These are phyloP conservation scores for Sinosuthora webbiana DNA, from an alignment of 2,113 vertebrate species.

Conservation along the genomic window DNA sequence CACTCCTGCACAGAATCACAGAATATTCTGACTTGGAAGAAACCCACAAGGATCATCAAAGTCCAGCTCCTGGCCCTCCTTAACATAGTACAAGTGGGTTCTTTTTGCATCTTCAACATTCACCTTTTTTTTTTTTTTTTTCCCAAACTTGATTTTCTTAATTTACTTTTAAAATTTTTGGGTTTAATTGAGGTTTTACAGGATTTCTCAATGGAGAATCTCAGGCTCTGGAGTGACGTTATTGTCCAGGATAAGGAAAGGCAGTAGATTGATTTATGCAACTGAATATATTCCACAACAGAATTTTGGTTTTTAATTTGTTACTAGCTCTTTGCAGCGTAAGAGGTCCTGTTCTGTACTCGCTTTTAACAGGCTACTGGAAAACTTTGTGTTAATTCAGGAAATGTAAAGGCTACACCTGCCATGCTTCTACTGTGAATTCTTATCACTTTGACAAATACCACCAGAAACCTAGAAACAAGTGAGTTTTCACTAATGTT, in stretches of 20 bases:
- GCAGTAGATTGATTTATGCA: background rate
- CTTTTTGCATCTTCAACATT: background rate
- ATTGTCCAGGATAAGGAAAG: background rate
- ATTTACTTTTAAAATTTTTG: background rate
- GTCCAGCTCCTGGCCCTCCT: background rate
- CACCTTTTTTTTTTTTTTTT: too few species aligned
- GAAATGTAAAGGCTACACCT: background rate
- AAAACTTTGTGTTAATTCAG: background rate
- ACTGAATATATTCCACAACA: background rate
- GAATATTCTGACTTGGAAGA: background rate
- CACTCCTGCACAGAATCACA: background rate
- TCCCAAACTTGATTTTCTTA: background rate
- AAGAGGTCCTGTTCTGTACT: background rate
- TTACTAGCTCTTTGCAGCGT: background rate
- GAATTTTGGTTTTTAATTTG: background rate
- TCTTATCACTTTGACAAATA: background rate
- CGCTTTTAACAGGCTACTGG: background rate
- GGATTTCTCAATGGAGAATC: background rate
- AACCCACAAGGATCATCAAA: background rate
- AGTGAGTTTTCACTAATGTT: background rate
- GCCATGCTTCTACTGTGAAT: background rate
- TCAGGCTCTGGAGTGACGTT: background rate
- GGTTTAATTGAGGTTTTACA: background rate
- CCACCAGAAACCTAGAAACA: background rate
- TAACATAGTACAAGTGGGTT: background rate